Evolutionary conservation across 2,113 vertebrate species (phyloP).

Genomic region (Reinhardtius hippoglossoides): DNA sequence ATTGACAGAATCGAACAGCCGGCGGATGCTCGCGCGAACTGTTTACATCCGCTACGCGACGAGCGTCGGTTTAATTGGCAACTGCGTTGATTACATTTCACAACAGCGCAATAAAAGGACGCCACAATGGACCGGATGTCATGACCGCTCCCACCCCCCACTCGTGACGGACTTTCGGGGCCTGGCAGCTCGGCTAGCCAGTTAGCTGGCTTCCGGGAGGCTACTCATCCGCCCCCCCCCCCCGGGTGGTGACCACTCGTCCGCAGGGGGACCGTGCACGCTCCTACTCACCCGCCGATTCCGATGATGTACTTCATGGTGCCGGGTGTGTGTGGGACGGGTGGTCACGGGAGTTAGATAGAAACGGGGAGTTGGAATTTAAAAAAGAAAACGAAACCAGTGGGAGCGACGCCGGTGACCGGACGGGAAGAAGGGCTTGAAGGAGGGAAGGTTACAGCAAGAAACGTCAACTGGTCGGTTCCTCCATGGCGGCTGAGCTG

Average conservation of each 20-base stretch:
- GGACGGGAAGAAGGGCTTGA: conserved; percentile 76
- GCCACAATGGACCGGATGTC: background rate
- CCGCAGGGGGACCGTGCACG: too few relatives aligned
- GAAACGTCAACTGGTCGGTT: conserved; percentile 85
- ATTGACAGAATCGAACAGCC: background rate
- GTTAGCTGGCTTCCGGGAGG: conserved; percentile 21
- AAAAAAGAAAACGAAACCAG: conserved; percentile 42
- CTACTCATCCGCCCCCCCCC: too few relatives aligned
- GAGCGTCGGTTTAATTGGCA: accelerated
- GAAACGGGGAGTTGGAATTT: conserved; percentile 8
- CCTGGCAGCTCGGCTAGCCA: conserved; percentile 17
- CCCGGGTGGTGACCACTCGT: too few relatives aligned
- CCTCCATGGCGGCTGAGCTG: conserved; percentile 76
- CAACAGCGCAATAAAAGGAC: background rate
- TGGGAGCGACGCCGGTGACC: conserved; percentile 60
- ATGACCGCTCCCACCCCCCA: conserved; percentile 32
- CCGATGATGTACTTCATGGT: conserved; percentile 92
- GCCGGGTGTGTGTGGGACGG: conserved; percentile 8
- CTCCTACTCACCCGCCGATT: conserved; percentile 91
- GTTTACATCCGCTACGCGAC: background rate
- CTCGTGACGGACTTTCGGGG: conserved; percentile 47
- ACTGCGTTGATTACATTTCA: accelerated
- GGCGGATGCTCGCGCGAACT: too few relatives aligned
- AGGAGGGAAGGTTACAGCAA: conserved; percentile 80
- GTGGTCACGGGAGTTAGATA: background rate